Percentiles rank a stretch among this genome's conserved stretches.
Evolutionary conservation across 2,113 vertebrate genomes (phyloP).

Genomic region (Bambusicola thoracicus): DNA sequence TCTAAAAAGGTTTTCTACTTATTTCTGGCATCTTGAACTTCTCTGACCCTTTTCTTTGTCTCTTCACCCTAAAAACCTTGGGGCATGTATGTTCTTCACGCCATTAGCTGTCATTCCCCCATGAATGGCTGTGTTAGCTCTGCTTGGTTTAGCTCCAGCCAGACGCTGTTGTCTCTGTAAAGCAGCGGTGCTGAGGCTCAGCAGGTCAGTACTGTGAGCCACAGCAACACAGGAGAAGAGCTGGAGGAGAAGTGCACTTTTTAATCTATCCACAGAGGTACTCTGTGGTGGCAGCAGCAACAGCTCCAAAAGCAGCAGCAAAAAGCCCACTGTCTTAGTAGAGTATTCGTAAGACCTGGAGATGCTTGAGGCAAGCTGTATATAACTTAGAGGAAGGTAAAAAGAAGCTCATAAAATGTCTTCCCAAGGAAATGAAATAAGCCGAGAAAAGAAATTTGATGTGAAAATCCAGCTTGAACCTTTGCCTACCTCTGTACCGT

Average conservation of each 20-base stretch:
- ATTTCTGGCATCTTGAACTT: slow-evolving; percentile 38
- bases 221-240: neutral
- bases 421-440: neutral
- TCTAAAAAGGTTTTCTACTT: slow-evolving; percentile 17
- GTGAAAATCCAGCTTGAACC: neutral
- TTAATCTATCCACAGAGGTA: neutral
- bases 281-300: neutral
- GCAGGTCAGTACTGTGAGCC: neutral
- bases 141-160: neutral
- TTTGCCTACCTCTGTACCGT: neutral
- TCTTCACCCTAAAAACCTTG: neutral
- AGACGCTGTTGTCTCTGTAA: neutral
- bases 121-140: neutral
- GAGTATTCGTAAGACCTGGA: neutral
- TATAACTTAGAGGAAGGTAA: neutral
- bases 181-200: neutral
- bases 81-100: neutral
- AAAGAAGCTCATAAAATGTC: neutral
- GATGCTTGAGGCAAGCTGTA: neutral
- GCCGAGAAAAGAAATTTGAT: neutral
- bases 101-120: neutral
- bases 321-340: neutral
- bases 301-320: neutral
- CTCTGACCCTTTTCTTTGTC: slow-evolving; percentile 18
- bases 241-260: neutral